Evolutionary conservation across 2,888 invertebrate species (phyloP).

Genomic region (Drosophila sordidula): DNA sequence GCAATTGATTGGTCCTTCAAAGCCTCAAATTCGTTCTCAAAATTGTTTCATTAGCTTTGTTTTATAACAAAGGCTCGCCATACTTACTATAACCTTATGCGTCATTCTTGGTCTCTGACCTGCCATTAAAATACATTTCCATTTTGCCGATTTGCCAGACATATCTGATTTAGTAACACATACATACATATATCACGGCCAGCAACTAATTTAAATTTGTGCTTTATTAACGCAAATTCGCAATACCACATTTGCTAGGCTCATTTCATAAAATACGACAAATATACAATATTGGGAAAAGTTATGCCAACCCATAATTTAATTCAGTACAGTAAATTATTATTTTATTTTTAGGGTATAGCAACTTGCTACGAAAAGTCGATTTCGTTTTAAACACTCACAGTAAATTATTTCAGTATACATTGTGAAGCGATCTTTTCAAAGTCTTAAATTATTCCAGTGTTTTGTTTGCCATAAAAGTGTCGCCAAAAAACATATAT

Average conservation of each 20-base stretch:
- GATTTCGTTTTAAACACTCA: too few species aligned
- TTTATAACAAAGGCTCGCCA: not conserved
- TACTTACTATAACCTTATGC: not conserved
- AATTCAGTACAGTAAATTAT: not conserved
- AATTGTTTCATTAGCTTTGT: too few species aligned
- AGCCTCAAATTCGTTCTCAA: too few species aligned
- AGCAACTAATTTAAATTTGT: slow-evolving; percentile 51
- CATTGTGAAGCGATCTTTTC: not conserved
- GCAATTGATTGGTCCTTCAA: too few species aligned
- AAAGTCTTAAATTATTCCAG: not conserved
- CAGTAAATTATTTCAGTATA: not conserved
- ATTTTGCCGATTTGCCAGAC: slow-evolving; percentile 12
- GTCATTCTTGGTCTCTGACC: not conserved
- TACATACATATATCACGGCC: slow-evolving; percentile 44
- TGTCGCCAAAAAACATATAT: not conserved
- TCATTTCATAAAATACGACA: not conserved
- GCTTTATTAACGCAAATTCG: slow-evolving; percentile 19
- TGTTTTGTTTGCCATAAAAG: slow-evolving; percentile 3
- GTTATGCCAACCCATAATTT: too few species aligned
- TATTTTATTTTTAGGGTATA: too few species aligned
- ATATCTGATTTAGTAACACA: not conserved
- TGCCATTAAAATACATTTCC: slow-evolving; percentile 16
- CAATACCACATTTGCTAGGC: not conserved
- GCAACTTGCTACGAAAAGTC: too few species aligned
- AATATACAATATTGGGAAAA: not conserved